These are phyloP conservation scores for Smittia sp. DNA, from an alignment of 2,888 invertebrate genomes.

Conservation along the genomic window DNA sequence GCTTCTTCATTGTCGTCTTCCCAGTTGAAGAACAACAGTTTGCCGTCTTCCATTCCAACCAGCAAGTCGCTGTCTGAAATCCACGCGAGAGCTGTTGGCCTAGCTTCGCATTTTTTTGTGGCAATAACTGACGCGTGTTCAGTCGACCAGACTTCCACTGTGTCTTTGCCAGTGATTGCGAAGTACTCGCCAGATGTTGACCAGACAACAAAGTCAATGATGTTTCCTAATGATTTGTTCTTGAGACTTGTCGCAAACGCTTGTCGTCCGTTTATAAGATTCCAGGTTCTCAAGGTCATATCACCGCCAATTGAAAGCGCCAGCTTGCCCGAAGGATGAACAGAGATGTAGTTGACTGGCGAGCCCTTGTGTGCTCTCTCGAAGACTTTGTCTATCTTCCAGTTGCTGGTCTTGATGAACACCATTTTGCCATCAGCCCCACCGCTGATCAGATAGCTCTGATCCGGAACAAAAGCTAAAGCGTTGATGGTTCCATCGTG, in stretches of 20 bases:
- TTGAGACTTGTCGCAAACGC: conserved; percentile 87
- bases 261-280: conserved; percentile 84
- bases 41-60: conserved; percentile 74
- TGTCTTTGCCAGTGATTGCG: conserved; percentile 67
- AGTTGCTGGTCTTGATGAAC: conserved; percentile 76
- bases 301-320: conserved; percentile 85
- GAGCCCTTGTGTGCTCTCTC: conserved; percentile 77
- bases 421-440: conserved; percentile 83
- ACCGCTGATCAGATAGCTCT: conserved; percentile 76
- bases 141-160: conserved; percentile 77
- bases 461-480: conserved; percentile 71
- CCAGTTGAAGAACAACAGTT: conserved; percentile 60
- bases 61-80: conserved; percentile 61
- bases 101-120: conserved; percentile 64
- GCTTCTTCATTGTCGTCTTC: conserved; percentile 54
- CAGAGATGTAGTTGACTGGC: conserved; percentile 69
- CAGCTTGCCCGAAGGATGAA: conserved; percentile 87
- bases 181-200: conserved; percentile 75
- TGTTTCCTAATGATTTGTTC: conserved; percentile 57
- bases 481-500: conserved; percentile 82
- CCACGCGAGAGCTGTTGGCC: conserved; percentile 71
- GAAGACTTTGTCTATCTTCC: conserved; percentile 83
- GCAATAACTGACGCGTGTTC: conserved; percentile 71
- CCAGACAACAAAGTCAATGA: conserved; percentile 62
- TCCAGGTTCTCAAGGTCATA: conserved; percentile 85